Evolutionary conservation across 2,113 vertebrate genomes (phyloP).

Genomic region (Callorhinus ursinus): DNA sequence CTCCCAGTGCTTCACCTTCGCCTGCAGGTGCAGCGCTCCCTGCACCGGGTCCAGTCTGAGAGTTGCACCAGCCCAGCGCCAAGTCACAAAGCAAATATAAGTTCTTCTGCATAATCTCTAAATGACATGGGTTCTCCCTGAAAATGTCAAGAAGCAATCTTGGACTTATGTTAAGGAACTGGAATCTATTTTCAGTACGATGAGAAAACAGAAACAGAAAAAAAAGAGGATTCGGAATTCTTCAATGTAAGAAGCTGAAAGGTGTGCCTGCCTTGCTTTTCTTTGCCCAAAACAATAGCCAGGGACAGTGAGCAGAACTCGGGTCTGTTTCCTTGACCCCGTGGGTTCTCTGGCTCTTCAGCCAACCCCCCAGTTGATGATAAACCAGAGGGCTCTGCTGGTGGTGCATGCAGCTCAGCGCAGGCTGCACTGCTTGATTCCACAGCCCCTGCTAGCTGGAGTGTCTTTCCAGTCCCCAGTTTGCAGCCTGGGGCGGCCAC

Average conservation of each 20-base stretch:
- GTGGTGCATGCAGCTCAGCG: background rate
- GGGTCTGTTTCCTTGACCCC: background rate
- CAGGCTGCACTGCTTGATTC: too few species aligned
- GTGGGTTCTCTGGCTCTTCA: background rate
- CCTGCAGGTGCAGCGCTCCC: accelerated
- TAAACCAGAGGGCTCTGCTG: background rate
- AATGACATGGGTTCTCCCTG: background rate
- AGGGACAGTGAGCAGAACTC: background rate
- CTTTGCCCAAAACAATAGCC: background rate
- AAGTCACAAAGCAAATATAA: background rate
- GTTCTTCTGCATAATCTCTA: background rate
- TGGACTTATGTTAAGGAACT: background rate
- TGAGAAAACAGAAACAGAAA: background rate
- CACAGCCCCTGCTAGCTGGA: too few species aligned
- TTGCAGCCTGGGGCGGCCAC: background rate
- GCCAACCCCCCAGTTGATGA: background rate
- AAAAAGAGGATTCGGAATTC: too few species aligned
- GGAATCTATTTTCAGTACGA: background rate
- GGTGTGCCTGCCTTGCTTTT: background rate
- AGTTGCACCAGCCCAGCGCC: too few species aligned
- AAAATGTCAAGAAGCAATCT: background rate
- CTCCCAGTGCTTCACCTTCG: background rate
- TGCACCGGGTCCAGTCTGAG: background rate
- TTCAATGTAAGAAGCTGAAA: background rate
- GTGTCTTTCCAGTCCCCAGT: too few species aligned